Percentiles rank a stretch among this genome's conserved stretches.
Conservation (phyloP, 2,888 invertebrate species). For the Nesidiocoris tenuis region DNA sequence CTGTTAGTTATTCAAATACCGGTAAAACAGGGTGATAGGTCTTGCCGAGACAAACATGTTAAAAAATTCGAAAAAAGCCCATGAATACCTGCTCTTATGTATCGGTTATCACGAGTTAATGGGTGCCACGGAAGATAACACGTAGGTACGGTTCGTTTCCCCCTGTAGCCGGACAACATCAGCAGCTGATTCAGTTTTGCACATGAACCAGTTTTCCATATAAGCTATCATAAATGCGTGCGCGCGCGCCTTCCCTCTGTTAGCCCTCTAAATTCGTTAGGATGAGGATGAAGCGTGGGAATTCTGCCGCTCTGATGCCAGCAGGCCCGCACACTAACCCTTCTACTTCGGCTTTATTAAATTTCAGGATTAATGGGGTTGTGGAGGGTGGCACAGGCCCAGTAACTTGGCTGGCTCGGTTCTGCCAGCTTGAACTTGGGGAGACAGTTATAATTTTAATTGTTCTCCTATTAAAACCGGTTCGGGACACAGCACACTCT, state of each 20-base stretch:
- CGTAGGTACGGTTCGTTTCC: no score
- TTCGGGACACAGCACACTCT: conserved; percentile 7
- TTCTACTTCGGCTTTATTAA: conserved; percentile 19
- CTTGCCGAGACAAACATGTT: no score
- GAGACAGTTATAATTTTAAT: conserved; percentile 30
- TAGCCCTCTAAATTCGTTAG: background rate
- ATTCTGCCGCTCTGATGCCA: conserved; percentile 8
- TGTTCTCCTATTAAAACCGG: conserved; percentile 22
- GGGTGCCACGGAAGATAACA: no score
- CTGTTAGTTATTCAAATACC: no score
- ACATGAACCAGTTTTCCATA: background rate
- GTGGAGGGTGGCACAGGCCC: conserved; percentile 5
- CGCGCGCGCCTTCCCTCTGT: background rate
- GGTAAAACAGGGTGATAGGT: no score
- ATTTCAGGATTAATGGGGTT: conserved; percentile 29
- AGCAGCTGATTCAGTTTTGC: background rate
- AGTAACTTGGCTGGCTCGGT: background rate
- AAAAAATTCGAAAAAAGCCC: no score
- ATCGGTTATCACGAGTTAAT: no score
- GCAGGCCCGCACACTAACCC: background rate
- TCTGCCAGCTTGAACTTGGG: conserved; percentile 25
- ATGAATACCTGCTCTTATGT: no score
- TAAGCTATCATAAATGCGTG: background rate
- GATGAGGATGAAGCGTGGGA: background rate
- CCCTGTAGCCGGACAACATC: background rate